Evolutionary conservation across 2,113 vertebrate genomes (phyloP).

Genomic region (Capra hircus): DNA sequence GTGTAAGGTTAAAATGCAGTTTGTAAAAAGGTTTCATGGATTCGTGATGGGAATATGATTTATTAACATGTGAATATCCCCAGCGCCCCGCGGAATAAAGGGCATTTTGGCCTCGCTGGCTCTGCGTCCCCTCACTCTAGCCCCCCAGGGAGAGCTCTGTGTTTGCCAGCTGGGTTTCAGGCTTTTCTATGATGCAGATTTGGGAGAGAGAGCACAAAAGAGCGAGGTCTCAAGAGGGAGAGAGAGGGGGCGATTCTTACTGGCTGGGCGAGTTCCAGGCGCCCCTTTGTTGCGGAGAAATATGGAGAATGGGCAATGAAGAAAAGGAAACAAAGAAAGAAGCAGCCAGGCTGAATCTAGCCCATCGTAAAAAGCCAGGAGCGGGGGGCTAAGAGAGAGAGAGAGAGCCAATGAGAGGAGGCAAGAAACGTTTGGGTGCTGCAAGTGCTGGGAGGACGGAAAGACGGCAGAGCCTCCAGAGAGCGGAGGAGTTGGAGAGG

Average conservation of each 20-base stretch:
- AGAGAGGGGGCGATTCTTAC: neutral
- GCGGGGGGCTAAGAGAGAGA: neutral
- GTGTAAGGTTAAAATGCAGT: neutral
- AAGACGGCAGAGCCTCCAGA: fast-evolving
- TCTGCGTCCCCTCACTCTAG: neutral
- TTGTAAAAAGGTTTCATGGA: neutral
- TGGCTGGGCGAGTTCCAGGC: neutral
- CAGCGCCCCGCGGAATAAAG: neutral
- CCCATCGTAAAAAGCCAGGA: neutral
- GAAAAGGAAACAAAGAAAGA: neutral
- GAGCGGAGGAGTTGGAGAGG: fast-evolving
- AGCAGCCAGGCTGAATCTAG: neutral
- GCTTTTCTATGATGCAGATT: constrained; percentile 38
- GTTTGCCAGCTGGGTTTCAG: neutral
- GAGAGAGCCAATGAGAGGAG: fast-evolving
- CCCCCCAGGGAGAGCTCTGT: neutral
- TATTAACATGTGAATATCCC: constrained; percentile 38
- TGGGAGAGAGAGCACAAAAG: neutral
- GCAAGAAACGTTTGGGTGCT: fast-evolving
- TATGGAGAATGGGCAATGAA: neutral
- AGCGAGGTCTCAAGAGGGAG: neutral
- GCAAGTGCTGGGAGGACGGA: fast-evolving
- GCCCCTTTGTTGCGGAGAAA: neutral
- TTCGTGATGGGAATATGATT: neutral
- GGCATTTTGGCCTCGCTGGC: neutral